phyloP scores from a whole-genome alignment of 2,113 vertebrate genomes.

The Silurus glanis region DNA sequence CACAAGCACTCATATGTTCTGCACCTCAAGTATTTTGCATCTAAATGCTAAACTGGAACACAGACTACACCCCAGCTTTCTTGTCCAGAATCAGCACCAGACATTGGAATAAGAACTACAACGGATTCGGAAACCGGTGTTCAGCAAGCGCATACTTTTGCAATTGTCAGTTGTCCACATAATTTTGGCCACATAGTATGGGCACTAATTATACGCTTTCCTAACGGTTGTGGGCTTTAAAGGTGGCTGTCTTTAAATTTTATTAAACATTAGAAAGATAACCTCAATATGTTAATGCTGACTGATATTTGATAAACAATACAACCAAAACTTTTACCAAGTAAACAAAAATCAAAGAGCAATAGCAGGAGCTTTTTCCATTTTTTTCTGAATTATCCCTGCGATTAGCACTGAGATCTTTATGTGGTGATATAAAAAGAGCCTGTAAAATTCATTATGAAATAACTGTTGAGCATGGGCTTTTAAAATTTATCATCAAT shows the following conservation, averaged over 20 bases:
- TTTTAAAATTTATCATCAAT: neutral
- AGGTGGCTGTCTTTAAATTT: neutral
- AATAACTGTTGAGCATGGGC: too few relatives aligned
- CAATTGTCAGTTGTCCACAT: neutral
- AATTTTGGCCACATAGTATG: neutral
- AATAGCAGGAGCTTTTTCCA: neutral
- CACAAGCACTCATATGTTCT: neutral
- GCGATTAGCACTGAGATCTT: neutral
- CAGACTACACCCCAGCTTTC: neutral
- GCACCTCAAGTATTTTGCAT: too few relatives aligned
- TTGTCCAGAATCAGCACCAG: neutral
- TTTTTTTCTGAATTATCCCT: neutral
- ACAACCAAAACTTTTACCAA: neutral
- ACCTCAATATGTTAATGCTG: neutral
- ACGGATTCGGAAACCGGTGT: neutral
- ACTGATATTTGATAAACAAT: neutral
- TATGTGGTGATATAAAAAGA: neutral
- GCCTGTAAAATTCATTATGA: neutral
- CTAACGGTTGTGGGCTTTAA: neutral
- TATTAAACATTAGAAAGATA: too few relatives aligned
- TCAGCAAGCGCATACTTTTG: neutral
- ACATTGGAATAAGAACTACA: neutral
- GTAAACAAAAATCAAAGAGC: neutral
- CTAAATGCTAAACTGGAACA: too few relatives aligned
- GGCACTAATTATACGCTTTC: neutral